Base-by-base conservation (phyloP, 2,888 invertebrate species). In the Drosophila putrida region DNA sequence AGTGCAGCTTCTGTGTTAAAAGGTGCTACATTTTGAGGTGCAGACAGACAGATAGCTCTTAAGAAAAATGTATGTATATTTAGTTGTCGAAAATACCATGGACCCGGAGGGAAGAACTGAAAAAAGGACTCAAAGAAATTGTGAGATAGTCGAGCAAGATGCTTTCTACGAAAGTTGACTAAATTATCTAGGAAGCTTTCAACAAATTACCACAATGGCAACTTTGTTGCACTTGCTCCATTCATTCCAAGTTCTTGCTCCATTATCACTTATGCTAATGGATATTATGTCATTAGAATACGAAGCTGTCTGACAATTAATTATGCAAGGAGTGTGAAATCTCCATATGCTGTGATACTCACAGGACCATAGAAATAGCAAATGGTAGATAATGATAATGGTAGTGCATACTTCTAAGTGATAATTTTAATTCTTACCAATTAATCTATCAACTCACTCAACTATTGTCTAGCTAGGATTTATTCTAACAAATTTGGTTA, bases 1-100 rank as follows among this genome's bases (percentile, higher is more conserved):
- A 80, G 62, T 65, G 83, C 80, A 69, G 55, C 65, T 64, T 38
- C 50, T 20, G 57, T 28, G 59, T 44, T 68, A 67, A 75, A 79
- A 64, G 80, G 54, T 71, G 66, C 72, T 60, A 70, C 58, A 50
- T 41, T 67, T 66, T 50, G n/a, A 66, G 54, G 43, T 46, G 35
- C 51, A 38, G 31, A 35, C 55, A 39, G 41, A 36, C 20, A 44
- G 41, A 36, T 13, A 44, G 28, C 41, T 20, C 38, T 28, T 38
- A 6, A 33, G 41, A 43, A 31, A 49, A 46, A 54, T 53, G 44
- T 62, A 10, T 20, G 44, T 62, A 11, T 20, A 57, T 44, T 44
- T 27, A 65, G 41, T 50, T 74, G 44, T 60, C 28, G 38, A 47
- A 62, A 55, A 44, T 61, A 54, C 20, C 31, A 43, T 36, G 13